phyloP scores from a whole-genome alignment of 2,113 vertebrate species.

The Urocynchramus pylzowi region DNA sequence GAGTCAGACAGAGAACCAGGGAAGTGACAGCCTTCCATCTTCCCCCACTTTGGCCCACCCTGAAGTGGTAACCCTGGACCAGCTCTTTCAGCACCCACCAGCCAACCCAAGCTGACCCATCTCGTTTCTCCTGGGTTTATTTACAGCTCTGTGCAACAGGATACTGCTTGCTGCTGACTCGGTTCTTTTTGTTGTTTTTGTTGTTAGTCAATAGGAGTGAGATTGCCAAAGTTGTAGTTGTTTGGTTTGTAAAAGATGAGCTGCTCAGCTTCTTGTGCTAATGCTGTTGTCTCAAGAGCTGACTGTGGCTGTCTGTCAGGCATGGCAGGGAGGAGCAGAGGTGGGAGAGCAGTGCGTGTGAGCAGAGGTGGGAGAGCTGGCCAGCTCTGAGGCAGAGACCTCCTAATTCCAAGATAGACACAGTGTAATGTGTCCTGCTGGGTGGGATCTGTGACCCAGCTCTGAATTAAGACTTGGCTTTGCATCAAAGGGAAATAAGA shows the following conservation, averaged over 20 bases:
- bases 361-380: neutral
- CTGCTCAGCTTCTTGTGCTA: neutral
- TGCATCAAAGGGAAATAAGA: neutral
- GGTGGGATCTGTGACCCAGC: neutral
- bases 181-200: neutral
- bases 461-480: neutral
- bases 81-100: neutral
- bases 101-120: neutral
- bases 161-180: neutral
- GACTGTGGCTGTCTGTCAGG: neutral
- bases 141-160: neutral
- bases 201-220: neutral
- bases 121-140: neutral
- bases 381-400: neutral
- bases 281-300: neutral
- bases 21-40: neutral
- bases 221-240: neutral
- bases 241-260: neutral
- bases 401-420: neutral
- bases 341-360: neutral
- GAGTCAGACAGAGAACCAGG: neutral
- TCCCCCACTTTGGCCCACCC: neutral
- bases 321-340: rapidly evolving
- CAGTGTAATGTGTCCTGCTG: neutral
- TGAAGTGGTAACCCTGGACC: neutral